Evolutionary conservation across 2,797 vertebrate species (phyloP).

Genomic region (Amblyraja radiata): DNA sequence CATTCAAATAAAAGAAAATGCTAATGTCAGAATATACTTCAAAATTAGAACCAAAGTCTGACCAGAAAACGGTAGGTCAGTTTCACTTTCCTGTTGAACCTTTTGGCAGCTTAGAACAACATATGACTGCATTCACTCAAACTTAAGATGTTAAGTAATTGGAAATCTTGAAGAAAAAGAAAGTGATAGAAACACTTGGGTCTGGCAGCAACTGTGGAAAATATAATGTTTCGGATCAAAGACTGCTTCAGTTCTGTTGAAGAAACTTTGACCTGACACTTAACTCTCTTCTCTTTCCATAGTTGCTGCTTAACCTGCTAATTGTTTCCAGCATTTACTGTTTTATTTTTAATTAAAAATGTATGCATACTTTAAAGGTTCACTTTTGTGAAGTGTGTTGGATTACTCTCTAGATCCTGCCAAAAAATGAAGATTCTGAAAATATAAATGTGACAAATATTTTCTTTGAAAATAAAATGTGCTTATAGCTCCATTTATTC

Average conservation of each 20-base stretch:
- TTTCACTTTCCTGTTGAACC: not conserved
- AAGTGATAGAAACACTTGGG: no score
- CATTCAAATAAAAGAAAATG: not conserved
- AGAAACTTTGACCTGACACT: no score
- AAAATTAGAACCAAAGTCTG: not conserved
- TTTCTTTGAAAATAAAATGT: not conserved
- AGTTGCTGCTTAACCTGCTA: no score
- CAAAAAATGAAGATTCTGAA: not conserved
- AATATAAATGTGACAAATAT: not conserved
- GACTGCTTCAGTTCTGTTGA: no score
- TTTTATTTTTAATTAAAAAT: no score
- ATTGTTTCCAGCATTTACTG: no score
- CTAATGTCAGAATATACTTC: not conserved
- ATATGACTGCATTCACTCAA: not conserved
- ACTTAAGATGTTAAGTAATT: not conserved
- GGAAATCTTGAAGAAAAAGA: not conserved
- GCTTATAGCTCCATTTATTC: not conserved
- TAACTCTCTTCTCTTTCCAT: no score
- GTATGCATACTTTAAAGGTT: not conserved
- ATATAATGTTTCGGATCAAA: no score
- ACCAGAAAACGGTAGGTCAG: no score
- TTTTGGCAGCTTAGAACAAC: not conserved
- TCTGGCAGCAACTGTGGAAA: no score
- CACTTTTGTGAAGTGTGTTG: not conserved
- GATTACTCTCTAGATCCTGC: not conserved